A percentile compares a stretch with the other conserved stretches of the same genome.
phyloP scores from a whole-genome alignment of 2,113 vertebrate genomes.

The Sardina pilchardus region DNA sequence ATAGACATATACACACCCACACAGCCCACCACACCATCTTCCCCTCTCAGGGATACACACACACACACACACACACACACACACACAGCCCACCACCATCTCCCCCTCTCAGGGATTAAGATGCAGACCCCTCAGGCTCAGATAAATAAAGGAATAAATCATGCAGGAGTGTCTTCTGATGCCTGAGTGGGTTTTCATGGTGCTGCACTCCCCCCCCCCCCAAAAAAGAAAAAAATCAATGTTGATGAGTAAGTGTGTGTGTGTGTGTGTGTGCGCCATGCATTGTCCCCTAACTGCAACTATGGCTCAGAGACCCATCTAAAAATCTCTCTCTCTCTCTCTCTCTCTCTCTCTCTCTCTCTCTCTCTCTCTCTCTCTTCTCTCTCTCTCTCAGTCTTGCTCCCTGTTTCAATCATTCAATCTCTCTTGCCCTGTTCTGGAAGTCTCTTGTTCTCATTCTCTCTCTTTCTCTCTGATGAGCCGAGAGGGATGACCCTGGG shows the following conservation, averaged over 20 bases:
- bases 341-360: not conserved
- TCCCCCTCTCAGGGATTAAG: not conserved
- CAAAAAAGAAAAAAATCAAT: not conserved
- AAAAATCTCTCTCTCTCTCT: not conserved
- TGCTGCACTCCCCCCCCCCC: not conserved
- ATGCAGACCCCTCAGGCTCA: not conserved
- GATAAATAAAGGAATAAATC: slow-evolving; percentile 5
- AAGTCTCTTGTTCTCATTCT: not conserved
- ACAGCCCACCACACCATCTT: too few relatives aligned
- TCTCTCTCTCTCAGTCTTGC: not conserved
- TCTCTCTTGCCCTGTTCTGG: not conserved
- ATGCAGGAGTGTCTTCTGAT: not conserved
- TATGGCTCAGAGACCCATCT: not conserved
- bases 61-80: not conserved
- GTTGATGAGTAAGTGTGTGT: not conserved
- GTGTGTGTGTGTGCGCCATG: not conserved
- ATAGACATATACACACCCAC: not conserved
- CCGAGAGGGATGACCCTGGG: not conserved
- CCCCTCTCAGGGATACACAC: too few relatives aligned
- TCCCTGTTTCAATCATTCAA: not conserved
- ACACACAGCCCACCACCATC: not conserved
- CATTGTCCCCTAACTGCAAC: not conserved
- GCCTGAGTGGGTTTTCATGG: slow-evolving; percentile 15
- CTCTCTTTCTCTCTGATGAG: not conserved
- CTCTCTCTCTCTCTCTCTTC: not conserved